phyloP scores from a whole-genome alignment of 1,140 invertebrate species.

The Bombyx mandarina region DNA sequence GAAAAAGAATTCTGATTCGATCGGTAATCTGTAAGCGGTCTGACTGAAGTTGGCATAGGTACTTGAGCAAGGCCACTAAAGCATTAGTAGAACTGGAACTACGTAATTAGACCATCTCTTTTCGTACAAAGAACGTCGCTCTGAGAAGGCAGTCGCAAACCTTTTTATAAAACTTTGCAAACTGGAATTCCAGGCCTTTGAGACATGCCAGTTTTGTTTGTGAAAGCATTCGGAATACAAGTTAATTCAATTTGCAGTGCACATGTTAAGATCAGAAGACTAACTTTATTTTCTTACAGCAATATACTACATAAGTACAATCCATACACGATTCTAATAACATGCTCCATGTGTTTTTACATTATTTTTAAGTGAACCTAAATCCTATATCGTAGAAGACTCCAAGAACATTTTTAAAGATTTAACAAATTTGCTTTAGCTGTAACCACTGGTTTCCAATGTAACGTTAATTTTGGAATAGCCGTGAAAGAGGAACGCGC shows the following conservation, averaged over 20 bases:
- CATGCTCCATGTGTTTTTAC: no score
- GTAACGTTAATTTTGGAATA: no score
- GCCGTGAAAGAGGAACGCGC: not conserved
- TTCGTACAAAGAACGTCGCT: constrained; percentile 1
- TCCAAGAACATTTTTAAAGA: no score
- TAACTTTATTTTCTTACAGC: no score
- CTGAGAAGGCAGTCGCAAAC: constrained; percentile 8
- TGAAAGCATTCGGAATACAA: constrained; percentile 11
- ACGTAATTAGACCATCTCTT: constrained; percentile 7
- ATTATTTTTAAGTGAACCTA: no score
- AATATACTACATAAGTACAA: no score
- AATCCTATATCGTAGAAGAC: no score
- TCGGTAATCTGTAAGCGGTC: not conserved
- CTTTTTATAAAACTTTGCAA: constrained; percentile 16
- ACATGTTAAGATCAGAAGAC: not conserved
- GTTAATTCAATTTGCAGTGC: constrained; percentile 12
- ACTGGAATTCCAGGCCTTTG: constrained; percentile 9
- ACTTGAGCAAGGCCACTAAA: not conserved
- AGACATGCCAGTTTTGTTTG: constrained; percentile 23
- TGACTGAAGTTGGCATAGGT: not conserved
- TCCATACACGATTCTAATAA: no score
- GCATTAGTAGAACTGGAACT: not conserved
- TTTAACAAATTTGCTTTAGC: no score
- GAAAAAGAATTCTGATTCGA: not conserved
- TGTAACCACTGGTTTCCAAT: no score